phyloP scores from a whole-genome alignment of 2,797 vertebrate species.

The Pseudomugil gertrudae region DNA sequence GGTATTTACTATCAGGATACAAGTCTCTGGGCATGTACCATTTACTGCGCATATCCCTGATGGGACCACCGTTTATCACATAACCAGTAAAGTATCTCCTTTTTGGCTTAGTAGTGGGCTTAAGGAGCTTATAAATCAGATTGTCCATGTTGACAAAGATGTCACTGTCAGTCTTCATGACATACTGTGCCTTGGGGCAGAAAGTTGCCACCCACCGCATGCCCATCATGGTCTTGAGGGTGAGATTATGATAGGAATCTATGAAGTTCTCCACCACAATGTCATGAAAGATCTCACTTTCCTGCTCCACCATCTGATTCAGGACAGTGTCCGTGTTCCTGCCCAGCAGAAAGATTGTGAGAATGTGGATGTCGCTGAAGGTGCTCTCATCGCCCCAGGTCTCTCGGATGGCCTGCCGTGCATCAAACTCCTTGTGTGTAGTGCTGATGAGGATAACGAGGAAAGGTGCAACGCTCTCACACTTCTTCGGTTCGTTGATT shows the following conservation, averaged over 20 bases:
- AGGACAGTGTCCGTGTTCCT: conserved; percentile 89
- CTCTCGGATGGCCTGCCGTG: conserved; percentile 95
- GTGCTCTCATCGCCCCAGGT: conserved; percentile 97
- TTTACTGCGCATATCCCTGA: conserved; percentile 96
- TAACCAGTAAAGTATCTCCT: conserved; percentile 96
- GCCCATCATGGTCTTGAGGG: conserved; percentile 96
- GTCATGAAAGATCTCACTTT: conserved; percentile 98
- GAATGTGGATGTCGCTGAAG: conserved; percentile 89
- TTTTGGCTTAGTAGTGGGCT: conserved; percentile 93
- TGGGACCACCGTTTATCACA: conserved; percentile 95
- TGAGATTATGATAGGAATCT: conserved; percentile 98
- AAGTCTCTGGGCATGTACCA: conserved; percentile 98
- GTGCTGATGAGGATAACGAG: conserved; percentile 97
- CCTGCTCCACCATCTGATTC: conserved; percentile 98
- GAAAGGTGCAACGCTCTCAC: conserved; percentile 88
- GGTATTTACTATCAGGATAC: conserved; percentile 96
- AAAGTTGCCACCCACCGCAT: conserved; percentile 96
- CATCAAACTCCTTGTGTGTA: conserved; percentile 97
- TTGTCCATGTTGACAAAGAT: conserved; percentile 99
- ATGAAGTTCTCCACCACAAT: conserved; percentile 97
- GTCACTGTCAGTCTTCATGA: conserved; percentile 99
- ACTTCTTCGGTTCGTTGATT: conserved; percentile 95
- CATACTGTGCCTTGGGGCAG: conserved; percentile 93
- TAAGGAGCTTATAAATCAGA: conserved; percentile 95
- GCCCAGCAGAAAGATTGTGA: conserved; percentile 94